Evolutionary conservation across 2,113 vertebrate genomes (phyloP).

Genomic region (Reinhardtius hippoglossoides): DNA sequence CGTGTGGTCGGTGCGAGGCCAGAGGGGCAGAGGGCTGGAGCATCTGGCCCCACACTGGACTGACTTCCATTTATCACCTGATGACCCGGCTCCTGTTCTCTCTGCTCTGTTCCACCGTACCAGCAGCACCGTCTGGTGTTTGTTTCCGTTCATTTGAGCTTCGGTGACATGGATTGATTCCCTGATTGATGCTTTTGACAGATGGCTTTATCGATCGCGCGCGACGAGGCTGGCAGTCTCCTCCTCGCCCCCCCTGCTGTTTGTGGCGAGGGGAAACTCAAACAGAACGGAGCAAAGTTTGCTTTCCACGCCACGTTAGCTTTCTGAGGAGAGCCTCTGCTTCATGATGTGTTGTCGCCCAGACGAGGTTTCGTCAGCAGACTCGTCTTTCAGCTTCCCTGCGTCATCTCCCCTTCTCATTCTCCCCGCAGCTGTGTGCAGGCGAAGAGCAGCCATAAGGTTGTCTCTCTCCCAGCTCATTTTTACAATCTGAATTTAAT

Average conservation of each 20-base stretch:
- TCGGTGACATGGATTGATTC: constrained; percentile 1
- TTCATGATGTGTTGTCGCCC: not conserved
- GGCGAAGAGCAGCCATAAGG: constrained; percentile 52
- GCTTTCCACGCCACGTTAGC: not conserved
- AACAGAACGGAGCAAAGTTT: not conserved
- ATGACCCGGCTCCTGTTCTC: constrained; percentile 19
- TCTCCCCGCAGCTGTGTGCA: constrained; percentile 14
- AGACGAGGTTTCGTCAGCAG: no score
- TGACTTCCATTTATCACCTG: constrained; percentile 60
- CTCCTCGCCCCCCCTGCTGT: no score
- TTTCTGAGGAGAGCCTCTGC: not conserved
- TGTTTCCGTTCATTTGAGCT: no score
- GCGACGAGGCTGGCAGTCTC: no score
- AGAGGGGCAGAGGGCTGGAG: constrained; percentile 46
- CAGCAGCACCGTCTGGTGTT: no score
- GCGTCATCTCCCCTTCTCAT: constrained; percentile 22
- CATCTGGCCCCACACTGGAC: constrained; percentile 25
- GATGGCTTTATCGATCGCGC: not conserved
- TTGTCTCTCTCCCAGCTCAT: constrained; percentile 50
- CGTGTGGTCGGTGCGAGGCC: constrained; percentile 54
- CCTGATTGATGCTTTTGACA: constrained; percentile 30
- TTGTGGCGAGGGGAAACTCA: not conserved
- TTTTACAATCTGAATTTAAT: constrained; percentile 65
- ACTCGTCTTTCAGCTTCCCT: not conserved
- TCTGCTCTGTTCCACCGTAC: no score